phyloP scores from a whole-genome alignment of 2,797 vertebrate genomes.

The Paedocypris micromegethes region DNA sequence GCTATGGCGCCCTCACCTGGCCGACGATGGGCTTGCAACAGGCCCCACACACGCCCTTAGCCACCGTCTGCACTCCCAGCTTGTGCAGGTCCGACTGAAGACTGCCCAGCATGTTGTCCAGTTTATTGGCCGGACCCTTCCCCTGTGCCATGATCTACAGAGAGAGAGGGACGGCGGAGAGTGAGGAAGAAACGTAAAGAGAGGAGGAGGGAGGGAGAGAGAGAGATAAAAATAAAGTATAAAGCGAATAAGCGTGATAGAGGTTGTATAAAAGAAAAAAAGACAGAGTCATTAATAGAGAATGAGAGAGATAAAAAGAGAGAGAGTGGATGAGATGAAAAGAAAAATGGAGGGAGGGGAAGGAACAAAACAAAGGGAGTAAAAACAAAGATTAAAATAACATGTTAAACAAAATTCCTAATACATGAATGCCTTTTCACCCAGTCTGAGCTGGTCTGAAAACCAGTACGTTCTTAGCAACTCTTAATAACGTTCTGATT shows the following conservation, averaged over 20 bases:
- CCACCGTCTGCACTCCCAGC: slow-evolving; percentile 78
- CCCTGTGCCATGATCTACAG: slow-evolving; percentile 79
- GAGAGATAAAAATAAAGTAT: neutral
- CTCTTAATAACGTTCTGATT: no score
- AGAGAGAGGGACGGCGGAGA: neutral
- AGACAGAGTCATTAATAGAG: no score
- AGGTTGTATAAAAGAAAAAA: no score
- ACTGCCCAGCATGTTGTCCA: slow-evolving; percentile 84
- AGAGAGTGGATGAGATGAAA: no score
- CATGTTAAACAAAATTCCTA: neutral
- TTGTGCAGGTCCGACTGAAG: slow-evolving; percentile 84
- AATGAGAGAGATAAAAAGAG: no score
- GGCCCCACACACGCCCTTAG: slow-evolving; percentile 83
- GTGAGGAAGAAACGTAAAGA: neutral
- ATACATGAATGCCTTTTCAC: no score
- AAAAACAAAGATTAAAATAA: neutral
- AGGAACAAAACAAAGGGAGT: neutral
- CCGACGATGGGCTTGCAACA: slow-evolving; percentile 84
- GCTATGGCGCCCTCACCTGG: slow-evolving; percentile 66
- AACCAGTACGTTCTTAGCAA: no score
- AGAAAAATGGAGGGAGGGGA: neutral
- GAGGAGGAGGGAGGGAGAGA: neutral
- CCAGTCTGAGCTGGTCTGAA: no score
- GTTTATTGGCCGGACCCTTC: slow-evolving; percentile 72
- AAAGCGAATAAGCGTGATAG: neutral